Conservation (phyloP, 2,888 invertebrate species). For the Ellobium chinense region DNA sequence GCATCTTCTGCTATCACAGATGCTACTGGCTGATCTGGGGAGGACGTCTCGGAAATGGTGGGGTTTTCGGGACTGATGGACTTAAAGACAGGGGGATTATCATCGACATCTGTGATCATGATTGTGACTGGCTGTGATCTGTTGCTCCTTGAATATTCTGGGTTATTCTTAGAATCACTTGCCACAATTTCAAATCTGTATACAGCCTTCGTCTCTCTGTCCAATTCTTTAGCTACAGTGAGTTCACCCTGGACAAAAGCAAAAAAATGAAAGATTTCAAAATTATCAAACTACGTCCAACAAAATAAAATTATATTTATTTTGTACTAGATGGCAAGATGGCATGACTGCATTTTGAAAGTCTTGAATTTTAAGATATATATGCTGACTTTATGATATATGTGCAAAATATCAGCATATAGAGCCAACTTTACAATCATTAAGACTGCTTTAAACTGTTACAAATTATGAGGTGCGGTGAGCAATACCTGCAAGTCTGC, state of each 20-base stretch:
- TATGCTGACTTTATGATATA: too few relatives aligned
- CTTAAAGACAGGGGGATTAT: constrained; percentile 90
- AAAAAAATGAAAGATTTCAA: neutral
- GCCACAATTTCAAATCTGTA: constrained; percentile 87
- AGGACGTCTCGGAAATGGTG: constrained; percentile 60
- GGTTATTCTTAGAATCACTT: constrained; percentile 80
- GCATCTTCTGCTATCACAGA: constrained; percentile 63
- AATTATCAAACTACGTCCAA: too few relatives aligned
- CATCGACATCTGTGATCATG: constrained; percentile 91
- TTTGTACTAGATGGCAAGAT: too few relatives aligned
- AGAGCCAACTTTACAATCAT: too few relatives aligned
- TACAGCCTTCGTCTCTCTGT: constrained; percentile 86
- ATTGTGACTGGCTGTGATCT: constrained; percentile 79
- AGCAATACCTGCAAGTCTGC: too few relatives aligned
- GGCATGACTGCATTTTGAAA: too few relatives aligned
- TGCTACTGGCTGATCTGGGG: constrained; percentile 55
- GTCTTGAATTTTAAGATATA: too few relatives aligned
- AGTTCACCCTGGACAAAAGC: constrained; percentile 66
- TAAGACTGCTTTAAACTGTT: too few relatives aligned
- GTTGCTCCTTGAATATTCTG: constrained; percentile 9
- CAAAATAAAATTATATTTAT: too few relatives aligned
- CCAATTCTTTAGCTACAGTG: constrained; percentile 82
- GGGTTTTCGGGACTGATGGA: constrained; percentile 49
- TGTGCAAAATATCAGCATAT: too few relatives aligned
- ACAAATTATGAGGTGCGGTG: too few relatives aligned